Base-by-base conservation (phyloP, 2,888 invertebrate species). In the Orthonychiurus folsomi region DNA sequence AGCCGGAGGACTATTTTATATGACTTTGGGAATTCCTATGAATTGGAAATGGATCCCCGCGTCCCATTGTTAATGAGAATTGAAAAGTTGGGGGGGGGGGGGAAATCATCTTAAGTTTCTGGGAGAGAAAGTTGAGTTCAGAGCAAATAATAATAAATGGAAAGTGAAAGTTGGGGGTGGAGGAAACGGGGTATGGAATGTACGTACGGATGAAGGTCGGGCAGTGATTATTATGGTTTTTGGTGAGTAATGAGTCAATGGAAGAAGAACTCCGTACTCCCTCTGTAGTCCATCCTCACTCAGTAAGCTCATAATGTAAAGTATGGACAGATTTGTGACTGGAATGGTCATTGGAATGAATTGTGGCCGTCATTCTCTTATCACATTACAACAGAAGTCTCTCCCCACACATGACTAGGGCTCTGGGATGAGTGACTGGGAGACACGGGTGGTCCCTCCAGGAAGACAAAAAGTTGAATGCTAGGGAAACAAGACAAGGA, bases 351-450 rank as follows among this genome's bases (percentile, higher is more conserved):
- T 64, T 61, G 66, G 61, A 60, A 65, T 67, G 67, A 67, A 65
- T 63, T 65, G 65, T 67, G 65, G 63, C 59, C 65, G 67, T 61
- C 60, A 67, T 67, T 67, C 64, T 61, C 56, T 67, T 67, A 67
- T 67, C 67, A 60, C 67, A 65, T 63, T 63, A 56, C 63, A 59
- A 56, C 67, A 67, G 67, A 48, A 56, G 61, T 27, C 61, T 21
- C 23, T 37, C 37, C 5, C 18, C 2, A 28, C 25, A 27, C 25
- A 26, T 55, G 9, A 56, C 37, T 56, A 18, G n/a, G 23, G 3
- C 25, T 55, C 15, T n/a, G 37, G 58, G 58, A 9, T 26, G 28
- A 52, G 52, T 52, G 27, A 47, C 18, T 15, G 23, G 52, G 20
- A 3, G 24, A 47, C n/a, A 15, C 21, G 26, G 26, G 20, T 20